A percentile compares a stretch with the other conserved stretches of the same genome.
phyloP scores from a whole-genome alignment of 2,797 vertebrate genomes.

The Alca torda region DNA sequence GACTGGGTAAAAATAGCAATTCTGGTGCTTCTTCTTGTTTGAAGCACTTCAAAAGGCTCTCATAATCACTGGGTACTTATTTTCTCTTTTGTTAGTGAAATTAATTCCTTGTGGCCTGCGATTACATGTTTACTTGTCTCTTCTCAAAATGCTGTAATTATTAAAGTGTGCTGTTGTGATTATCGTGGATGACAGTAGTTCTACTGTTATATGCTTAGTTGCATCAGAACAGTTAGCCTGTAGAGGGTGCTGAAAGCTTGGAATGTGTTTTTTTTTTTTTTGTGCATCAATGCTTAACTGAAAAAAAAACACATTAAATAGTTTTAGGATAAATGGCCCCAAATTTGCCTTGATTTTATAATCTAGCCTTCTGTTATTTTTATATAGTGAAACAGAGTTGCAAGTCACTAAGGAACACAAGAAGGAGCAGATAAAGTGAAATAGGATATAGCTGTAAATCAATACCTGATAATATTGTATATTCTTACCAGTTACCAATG shows the following conservation, averaged over 20 bases:
- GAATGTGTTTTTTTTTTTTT: constrained; percentile 33
- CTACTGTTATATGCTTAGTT: neutral
- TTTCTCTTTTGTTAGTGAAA: neutral
- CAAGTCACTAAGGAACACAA: neutral
- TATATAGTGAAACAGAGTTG: neutral
- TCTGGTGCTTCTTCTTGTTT: neutral
- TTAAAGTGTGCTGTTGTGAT: neutral
- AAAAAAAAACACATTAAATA: neutral
- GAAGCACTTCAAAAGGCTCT: neutral
- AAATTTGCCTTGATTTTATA: neutral
- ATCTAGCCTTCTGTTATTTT: constrained; percentile 14
- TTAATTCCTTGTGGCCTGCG: neutral
- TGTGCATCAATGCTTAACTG: neutral
- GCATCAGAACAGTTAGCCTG: constrained; percentile 69
- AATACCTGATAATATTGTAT: neutral
- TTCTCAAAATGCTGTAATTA: neutral
- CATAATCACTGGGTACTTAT: neutral
- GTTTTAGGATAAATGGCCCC: neutral
- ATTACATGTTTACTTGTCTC: neutral
- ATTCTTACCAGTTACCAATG: neutral
- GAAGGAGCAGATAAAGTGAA: neutral
- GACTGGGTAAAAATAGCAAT: neutral
- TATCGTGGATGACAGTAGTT: neutral
- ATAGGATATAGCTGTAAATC: neutral
- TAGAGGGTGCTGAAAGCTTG: constrained; percentile 82